Base-by-base conservation (phyloP, 2,888 invertebrate species). In the Drosophila birchii region DNA sequence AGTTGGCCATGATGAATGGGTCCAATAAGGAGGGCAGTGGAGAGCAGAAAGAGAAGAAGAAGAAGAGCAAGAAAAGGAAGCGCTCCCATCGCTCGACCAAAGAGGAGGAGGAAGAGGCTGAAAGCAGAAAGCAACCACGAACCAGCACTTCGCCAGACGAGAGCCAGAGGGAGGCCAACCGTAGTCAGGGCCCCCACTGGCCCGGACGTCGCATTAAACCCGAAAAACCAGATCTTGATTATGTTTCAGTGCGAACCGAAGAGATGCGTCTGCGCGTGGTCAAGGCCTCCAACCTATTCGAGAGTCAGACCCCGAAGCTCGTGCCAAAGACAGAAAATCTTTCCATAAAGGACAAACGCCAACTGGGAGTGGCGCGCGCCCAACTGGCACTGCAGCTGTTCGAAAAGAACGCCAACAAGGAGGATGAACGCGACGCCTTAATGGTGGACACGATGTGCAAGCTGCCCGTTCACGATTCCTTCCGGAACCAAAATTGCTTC, bases 381-480 rank as follows among this genome's bases (percentile, higher is more conserved):
- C 55, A 34, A 14, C 9, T 20, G 5, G 70, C 76, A 0, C 69
- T 88, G 4, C 7, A 14, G 0, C 29, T 57, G 8, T 49, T 80
- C 11, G 29, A 41, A 0, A 36, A 49, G 5, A 8, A 54, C 4
- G 69, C 64, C 3, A 45, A 26, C 12, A 55, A 68, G 11, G 45
- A 56, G 3, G 43, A 45, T 4, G 29, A 45, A 0, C 20, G 18
- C 0, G 79, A 82, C n/a, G 82, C 62, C n/a, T 60, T 78, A 1
- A 61, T 83, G 18, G 86, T 84, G 18, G 69, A 80, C 23, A 87
- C 86, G 1, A 57, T 87, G 11, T 38, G 44, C 7, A 70, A 69
- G 14, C 20, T 80, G 39, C 83, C 88, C 8, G 49, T 29, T 0
- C 51, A 55, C 9, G 18, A 20, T 0, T 56, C 63, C 8, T 67